Conservation (phyloP, 2,888 invertebrate genomes). For the Bursaphelenchus okinawaensis region DNA sequence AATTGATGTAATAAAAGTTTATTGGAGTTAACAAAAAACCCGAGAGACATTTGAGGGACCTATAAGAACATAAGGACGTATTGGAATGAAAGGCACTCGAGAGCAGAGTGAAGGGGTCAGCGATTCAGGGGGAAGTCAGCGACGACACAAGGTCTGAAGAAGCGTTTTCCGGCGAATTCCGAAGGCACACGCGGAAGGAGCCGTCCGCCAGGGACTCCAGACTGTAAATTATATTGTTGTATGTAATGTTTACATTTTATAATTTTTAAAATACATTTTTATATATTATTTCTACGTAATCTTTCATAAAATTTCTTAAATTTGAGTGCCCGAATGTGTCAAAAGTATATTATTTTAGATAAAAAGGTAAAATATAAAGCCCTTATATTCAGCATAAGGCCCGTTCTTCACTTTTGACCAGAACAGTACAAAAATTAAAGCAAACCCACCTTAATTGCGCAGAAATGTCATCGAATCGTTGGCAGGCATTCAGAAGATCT, state of each 20-base stretch:
- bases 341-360: too few species aligned
- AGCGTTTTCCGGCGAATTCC: not conserved
- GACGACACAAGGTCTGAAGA: not conserved
- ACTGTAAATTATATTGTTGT: not conserved
- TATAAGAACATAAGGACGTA: not conserved
- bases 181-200: not conserved
- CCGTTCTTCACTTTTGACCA: too few species aligned
- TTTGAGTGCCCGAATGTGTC: too few species aligned
- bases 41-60: not conserved
- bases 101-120: not conserved
- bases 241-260: too few species aligned
- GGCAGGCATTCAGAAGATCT: conserved; percentile 85
- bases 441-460: conserved; percentile 58
- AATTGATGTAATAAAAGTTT: not conserved
- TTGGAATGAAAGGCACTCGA: not conserved
- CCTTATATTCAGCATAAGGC: too few species aligned
- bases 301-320: too few species aligned
- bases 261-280: too few species aligned
- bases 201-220: not conserved
- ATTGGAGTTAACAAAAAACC: not conserved
- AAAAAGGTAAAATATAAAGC: too few species aligned
- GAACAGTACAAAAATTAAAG: not conserved
- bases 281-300: too few species aligned
- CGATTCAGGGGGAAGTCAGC: not conserved
- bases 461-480: conserved; percentile 57